Evolutionary conservation across 2,113 vertebrate species (phyloP).

Genomic region (Nesogale talazaci): DNA sequence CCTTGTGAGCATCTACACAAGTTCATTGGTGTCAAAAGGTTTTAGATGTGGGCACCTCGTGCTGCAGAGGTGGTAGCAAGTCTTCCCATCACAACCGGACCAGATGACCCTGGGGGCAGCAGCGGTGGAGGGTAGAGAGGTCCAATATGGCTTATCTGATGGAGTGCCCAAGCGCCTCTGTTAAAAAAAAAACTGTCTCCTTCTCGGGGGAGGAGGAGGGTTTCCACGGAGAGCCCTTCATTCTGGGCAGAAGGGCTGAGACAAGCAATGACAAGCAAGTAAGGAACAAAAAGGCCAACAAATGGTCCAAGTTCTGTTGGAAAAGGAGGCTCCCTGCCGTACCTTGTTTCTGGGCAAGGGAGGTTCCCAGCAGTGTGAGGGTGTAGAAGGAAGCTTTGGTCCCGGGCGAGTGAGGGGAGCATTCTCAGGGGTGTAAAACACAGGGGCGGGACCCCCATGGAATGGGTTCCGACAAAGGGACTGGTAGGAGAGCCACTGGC

Average conservation of each 20-base stretch:
- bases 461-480: conserved; percentile 11
- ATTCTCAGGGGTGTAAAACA: conserved; percentile 33
- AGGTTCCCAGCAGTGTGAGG: neutral
- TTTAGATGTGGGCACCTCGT: neutral
- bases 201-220: too few relatives aligned
- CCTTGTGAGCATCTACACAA: neutral
- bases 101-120: too few relatives aligned
- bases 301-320: neutral
- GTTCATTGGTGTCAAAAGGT: neutral
- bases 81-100: too few relatives aligned
- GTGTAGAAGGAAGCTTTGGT: conserved; percentile 63
- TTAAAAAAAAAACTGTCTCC: too few relatives aligned
- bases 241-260: neutral
- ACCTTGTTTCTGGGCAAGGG: conserved; percentile 23
- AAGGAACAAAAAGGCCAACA: conserved; percentile 3
- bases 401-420: neutral
- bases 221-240: too few relatives aligned
- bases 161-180: neutral
- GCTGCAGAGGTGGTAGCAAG: neutral
- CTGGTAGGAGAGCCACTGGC: neutral
- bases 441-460: neutral
- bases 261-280: neutral
- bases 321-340: neutral
- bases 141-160: neutral
- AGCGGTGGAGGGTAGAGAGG: too few relatives aligned